Percentiles rank a stretch among this genome's conserved stretches.
These are phyloP conservation scores for Eremobia ochroleuca DNA, from an alignment of 2,888 invertebrate genomes.

Conservation along the genomic window DNA sequence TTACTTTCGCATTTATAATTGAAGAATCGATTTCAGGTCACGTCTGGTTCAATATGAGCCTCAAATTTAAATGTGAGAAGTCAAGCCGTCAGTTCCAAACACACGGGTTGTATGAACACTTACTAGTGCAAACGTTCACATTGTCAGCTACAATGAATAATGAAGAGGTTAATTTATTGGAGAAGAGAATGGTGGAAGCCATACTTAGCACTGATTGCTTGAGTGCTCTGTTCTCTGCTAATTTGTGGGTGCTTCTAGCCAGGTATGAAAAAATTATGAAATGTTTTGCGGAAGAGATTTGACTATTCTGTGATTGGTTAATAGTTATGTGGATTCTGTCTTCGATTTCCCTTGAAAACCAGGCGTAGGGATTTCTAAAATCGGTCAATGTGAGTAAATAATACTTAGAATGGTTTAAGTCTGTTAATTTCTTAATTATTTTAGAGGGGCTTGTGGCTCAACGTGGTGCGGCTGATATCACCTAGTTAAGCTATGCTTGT, in stretches of 20 bases:
- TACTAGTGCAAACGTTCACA: conserved; percentile 73
- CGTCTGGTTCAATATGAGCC: conserved; percentile 76
- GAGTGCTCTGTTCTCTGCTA: conserved; percentile 80
- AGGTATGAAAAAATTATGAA: conserved; percentile 72
- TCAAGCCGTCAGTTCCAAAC: conserved; percentile 46
- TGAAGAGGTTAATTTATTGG: conserved; percentile 75
- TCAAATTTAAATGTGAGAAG: conserved; percentile 69
- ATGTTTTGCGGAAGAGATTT: too few relatives aligned
- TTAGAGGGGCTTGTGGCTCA: too few relatives aligned
- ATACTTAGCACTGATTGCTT: conserved; percentile 76
- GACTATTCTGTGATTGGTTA: too few relatives aligned
- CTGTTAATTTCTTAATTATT: too few relatives aligned
- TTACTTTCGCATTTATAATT: background rate
- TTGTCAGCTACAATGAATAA: conserved; percentile 71
- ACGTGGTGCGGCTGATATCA: too few relatives aligned
- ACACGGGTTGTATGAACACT: conserved; percentile 77
- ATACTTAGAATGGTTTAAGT: too few relatives aligned
- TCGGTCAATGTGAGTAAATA: too few relatives aligned
- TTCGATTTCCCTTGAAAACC: too few relatives aligned
- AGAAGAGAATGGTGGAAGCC: conserved; percentile 76
- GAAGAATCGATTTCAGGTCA: conserved; percentile 78
- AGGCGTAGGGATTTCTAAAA: too few relatives aligned
- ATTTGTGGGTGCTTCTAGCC: conserved; percentile 81
- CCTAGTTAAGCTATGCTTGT: too few relatives aligned
- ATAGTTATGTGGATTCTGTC: too few relatives aligned